A percentile compares a stretch with the other conserved stretches of the same genome.
Evolutionary conservation across 92 coral and sea anemone genomes (phyloP).

Genomic region (Parazoanthus swiftii): DNA sequence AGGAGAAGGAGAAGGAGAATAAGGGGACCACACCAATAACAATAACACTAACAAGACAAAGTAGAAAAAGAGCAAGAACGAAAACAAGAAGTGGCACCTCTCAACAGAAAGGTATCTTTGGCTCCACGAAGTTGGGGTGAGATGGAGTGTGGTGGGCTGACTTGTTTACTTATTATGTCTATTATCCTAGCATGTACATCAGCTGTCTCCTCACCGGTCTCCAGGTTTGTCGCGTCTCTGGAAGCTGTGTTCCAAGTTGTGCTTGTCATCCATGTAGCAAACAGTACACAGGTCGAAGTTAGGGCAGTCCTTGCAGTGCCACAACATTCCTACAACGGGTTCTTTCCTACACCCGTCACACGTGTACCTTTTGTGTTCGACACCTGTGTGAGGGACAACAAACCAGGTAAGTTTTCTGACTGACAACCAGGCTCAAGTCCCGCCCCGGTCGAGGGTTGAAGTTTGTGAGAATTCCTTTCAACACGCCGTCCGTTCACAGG

Average conservation of each 20-base stretch:
- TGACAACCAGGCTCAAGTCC: too few species aligned
- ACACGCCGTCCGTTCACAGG: too few species aligned
- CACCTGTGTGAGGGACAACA: slow-evolving; percentile 40
- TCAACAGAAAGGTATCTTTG: background rate
- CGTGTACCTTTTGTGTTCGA: slow-evolving; percentile 18
- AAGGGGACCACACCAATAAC: background rate
- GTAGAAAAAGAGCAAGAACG: background rate
- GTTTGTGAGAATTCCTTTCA: too few species aligned
- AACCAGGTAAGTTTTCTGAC: too few species aligned
- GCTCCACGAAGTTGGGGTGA: background rate
- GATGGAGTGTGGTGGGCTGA: background rate
- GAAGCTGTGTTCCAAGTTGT: slow-evolving; percentile 58
- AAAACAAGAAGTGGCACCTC: background rate
- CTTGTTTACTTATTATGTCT: too few species aligned
- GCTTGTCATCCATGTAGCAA: slow-evolving; percentile 60
- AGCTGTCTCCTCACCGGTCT: background rate
- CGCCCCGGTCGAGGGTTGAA: too few species aligned
- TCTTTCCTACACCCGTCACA: slow-evolving; percentile 63
- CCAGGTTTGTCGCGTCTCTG: slow-evolving; percentile 48
- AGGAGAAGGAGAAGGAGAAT: background rate
- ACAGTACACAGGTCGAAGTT: slow-evolving; percentile 69
- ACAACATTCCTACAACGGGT: slow-evolving; percentile 59
- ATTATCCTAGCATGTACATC: too few species aligned
- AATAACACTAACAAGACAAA: background rate
- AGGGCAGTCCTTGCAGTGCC: slow-evolving; percentile 67